Conservation (phyloP, 2,113 vertebrate genomes). For the Nycticebus coucang region DNA sequence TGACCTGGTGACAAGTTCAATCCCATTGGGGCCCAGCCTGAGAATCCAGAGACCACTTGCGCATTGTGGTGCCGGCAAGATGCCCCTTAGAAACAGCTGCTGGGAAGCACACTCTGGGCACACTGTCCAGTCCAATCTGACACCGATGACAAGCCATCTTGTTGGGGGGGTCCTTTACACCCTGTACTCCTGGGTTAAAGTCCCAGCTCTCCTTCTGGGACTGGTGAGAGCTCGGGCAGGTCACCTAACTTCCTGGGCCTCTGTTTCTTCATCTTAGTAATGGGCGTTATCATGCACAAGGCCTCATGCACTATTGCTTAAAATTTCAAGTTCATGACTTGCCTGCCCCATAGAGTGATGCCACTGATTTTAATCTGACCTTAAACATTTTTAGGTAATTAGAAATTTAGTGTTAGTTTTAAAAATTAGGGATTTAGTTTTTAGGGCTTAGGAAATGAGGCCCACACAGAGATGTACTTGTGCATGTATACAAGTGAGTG, state of each 20-base stretch:
- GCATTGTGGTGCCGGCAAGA: neutral
- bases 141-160: neutral
- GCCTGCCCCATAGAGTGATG: neutral
- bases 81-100: accelerated
- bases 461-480: neutral
- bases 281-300: accelerated
- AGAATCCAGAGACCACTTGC: accelerated
- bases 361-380: neutral
- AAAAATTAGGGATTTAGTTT: neutral
- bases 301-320: accelerated
- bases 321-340: neutral
- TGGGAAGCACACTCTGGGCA: accelerated
- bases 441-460: neutral
- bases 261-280: neutral
- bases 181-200: neutral
- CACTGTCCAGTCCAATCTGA: accelerated
- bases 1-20: neutral
- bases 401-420: neutral
- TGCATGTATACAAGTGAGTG: neutral
- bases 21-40: neutral
- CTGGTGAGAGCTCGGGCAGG: neutral
- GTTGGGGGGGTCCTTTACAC: neutral
- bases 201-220: accelerated
- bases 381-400: neutral
- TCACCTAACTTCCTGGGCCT: neutral